phyloP scores from a whole-genome alignment of 2,888 invertebrate species.

The Tuberolachnus salignus region DNA sequence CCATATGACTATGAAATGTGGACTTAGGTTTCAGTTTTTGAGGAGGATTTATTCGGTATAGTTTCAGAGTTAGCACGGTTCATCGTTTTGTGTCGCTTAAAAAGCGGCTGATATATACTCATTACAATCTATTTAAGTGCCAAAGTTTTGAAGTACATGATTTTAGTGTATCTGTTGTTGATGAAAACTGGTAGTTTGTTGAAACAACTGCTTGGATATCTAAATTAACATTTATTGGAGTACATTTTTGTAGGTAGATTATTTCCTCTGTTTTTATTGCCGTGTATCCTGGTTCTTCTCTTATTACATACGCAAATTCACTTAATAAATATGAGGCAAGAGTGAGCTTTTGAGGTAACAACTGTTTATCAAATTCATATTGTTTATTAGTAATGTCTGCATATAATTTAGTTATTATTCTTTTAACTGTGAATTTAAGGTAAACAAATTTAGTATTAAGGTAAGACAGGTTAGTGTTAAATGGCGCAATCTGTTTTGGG shows the following conservation, averaged over 20 bases:
- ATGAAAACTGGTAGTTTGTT: too few species aligned
- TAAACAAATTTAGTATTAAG: slow-evolving; percentile 11
- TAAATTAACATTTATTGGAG: too few species aligned
- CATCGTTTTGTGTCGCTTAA: too few species aligned
- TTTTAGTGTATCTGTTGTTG: too few species aligned
- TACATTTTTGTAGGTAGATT: slow-evolving; percentile 4
- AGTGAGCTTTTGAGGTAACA: neutral
- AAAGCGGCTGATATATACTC: too few species aligned
- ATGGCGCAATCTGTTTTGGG: neutral
- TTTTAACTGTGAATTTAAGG: neutral
- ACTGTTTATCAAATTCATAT: neutral
- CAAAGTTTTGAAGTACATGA: too few species aligned
- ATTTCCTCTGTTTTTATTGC: neutral
- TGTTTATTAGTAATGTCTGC: neutral
- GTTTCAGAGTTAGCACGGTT: too few species aligned
- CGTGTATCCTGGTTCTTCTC: neutral
- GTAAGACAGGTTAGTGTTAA: neutral
- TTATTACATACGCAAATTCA: neutral
- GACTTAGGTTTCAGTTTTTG: too few species aligned
- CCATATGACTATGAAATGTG: too few species aligned
- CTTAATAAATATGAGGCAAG: neutral
- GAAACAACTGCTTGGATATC: too few species aligned
- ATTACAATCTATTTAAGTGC: too few species aligned
- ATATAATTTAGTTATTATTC: neutral
- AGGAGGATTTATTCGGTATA: too few species aligned